phyloP scores from a whole-genome alignment of 2,797 vertebrate genomes.

The Setipinna tenuifilis region DNA sequence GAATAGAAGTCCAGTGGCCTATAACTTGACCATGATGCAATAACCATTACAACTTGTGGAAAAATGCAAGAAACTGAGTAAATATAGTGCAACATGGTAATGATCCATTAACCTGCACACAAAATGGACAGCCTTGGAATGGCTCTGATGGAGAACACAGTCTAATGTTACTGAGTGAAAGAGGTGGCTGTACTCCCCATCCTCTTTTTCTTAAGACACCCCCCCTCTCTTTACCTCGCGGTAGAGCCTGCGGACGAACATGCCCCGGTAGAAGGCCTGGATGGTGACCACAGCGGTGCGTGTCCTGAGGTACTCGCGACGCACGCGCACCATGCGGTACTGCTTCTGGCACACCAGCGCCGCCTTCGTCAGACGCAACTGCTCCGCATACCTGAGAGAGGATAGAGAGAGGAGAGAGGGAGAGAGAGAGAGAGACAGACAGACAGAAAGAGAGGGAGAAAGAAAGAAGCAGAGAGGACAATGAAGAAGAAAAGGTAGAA shows the following conservation, averaged over 20 bases:
- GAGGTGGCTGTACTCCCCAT: no score
- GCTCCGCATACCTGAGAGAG: conserved; percentile 75
- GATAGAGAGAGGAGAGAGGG: not conserved
- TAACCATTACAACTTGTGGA: no score
- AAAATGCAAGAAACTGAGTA: no score
- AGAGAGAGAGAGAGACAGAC: not conserved
- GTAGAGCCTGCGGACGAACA: conserved; percentile 85
- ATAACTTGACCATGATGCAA: no score
- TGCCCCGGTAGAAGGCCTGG: conserved; percentile 86
- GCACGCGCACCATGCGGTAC: conserved; percentile 82
- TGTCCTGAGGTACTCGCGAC: conserved; percentile 70
- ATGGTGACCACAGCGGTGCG: conserved; percentile 77
- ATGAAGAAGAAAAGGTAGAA: not conserved
- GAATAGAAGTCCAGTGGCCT: no score
- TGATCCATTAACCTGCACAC: no score
- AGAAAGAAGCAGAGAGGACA: not conserved
- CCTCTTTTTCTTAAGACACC: no score
- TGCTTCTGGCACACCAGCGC: conserved; percentile 87
- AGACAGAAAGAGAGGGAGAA: not conserved
- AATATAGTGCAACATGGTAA: no score
- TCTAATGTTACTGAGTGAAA: no score
- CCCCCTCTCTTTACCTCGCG: conserved; percentile 74
- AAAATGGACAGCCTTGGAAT: no score
- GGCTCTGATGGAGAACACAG: no score
- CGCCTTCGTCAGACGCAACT: conserved; percentile 80